Percentiles rank a stretch among this genome's conserved stretches.
phyloP scores from a whole-genome alignment of 2,113 vertebrate species.

The Stictonetta naevosa region DNA sequence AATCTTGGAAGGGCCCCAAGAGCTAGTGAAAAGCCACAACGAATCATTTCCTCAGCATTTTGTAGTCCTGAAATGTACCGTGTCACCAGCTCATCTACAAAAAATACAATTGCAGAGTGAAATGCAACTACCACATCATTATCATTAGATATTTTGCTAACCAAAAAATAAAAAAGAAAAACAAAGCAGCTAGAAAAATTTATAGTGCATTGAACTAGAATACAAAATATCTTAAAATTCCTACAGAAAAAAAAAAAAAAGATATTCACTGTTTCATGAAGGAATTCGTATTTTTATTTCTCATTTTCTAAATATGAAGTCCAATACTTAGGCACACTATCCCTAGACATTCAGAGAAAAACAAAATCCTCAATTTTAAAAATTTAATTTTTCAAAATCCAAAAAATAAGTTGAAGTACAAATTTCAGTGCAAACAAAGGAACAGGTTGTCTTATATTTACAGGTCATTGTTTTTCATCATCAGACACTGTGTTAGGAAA shows the following conservation, averaged over 20 bases:
- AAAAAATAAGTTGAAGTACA: not conserved
- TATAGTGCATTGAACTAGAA: not conserved
- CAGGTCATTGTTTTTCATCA: not conserved
- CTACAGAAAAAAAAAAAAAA: not conserved
- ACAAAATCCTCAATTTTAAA: not conserved
- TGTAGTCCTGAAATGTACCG: constrained; percentile 83
- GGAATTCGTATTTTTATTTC: not conserved
- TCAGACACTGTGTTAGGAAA: not conserved
- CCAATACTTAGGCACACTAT: not conserved
- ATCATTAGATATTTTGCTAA: not conserved
- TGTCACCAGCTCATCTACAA: constrained; percentile 81
- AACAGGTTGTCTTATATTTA: not conserved
- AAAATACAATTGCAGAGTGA: not conserved
- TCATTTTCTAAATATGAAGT: not conserved
- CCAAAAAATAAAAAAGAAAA: not conserved
- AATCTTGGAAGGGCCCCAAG: constrained; percentile 88
- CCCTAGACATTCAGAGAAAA: not conserved
- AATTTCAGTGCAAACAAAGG: not conserved
- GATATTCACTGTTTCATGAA: not conserved
- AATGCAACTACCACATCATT: not conserved
- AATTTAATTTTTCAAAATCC: not conserved
- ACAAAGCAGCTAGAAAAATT: not conserved
- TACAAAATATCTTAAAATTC: not conserved
- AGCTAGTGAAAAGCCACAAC: constrained; percentile 90
- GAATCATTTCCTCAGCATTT: constrained; percentile 84